Percentiles rank a stretch among this genome's conserved stretches.
phyloP scores from a whole-genome alignment of 2,113 vertebrate species.

The Bujurquina vittata region DNA sequence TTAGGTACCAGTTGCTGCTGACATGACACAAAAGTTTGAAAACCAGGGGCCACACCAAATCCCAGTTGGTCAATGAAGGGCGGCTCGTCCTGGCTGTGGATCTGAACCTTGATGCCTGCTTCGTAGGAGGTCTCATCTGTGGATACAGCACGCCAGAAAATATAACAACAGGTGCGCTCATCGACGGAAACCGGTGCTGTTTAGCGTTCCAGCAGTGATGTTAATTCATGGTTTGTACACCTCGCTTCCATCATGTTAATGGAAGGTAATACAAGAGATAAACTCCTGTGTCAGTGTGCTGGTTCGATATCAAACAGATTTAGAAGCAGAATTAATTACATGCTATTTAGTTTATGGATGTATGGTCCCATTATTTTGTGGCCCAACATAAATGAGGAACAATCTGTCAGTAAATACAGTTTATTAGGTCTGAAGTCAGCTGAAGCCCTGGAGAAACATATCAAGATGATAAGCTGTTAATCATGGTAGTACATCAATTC shows the following conservation, averaged over 20 bases:
- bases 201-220: not conserved
- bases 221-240: not conserved
- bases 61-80: conserved; percentile 87
- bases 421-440: conserved; percentile 24
- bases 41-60: conserved; percentile 86
- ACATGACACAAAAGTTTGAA: conserved; percentile 93
- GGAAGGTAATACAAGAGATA: conserved; percentile 5
- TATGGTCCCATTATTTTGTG: not conserved
- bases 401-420: conserved; percentile 19
- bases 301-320: conserved; percentile 15
- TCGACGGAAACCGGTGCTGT: conserved; percentile 18
- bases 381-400: conserved; percentile 20
- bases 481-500: not conserved
- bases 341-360: conserved; percentile 17
- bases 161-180: conserved; percentile 39
- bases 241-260: not conserved
- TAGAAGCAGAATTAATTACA: conserved; percentile 29
- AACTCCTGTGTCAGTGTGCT: not conserved
- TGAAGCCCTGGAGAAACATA: conserved; percentile 16
- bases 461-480: conserved; percentile 20
- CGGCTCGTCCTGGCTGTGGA: conserved; percentile 86
- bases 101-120: conserved; percentile 87
- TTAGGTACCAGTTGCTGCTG: conserved; percentile 86
- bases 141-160: conserved; percentile 72
- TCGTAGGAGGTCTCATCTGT: conserved; percentile 91